phyloP scores from a whole-genome alignment of 2,113 vertebrate genomes.

The Casuarius casuarius region DNA sequence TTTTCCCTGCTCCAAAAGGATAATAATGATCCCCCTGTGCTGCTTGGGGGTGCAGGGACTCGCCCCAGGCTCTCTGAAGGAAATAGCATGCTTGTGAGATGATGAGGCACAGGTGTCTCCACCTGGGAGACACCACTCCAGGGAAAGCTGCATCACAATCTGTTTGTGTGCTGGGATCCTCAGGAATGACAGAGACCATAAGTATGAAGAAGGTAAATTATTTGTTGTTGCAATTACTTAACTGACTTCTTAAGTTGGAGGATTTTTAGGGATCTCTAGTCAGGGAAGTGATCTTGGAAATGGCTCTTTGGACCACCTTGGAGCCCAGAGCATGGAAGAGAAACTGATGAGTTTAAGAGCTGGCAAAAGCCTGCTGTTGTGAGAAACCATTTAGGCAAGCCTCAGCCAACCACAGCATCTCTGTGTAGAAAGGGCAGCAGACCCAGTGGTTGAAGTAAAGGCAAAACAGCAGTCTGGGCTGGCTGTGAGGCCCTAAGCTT shows the following conservation, averaged over 20 bases:
- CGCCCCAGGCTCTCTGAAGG: not conserved
- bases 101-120: no score
- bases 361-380: not conserved
- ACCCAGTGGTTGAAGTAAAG: not conserved
- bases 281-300: not conserved
- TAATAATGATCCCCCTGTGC: not conserved
- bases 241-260: not conserved
- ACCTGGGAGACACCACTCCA: not conserved
- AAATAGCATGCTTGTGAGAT: not conserved
- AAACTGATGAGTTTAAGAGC: not conserved
- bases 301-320: not conserved
- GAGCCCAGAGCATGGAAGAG: not conserved
- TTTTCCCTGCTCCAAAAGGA: not conserved
- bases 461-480: not conserved
- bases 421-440: not conserved
- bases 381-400: not conserved
- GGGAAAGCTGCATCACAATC: not conserved
- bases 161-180: not conserved
- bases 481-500: not conserved
- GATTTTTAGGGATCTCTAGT: not conserved
- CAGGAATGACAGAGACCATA: not conserved
- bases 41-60: not conserved
- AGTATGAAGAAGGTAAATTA: not conserved
- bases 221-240: not conserved
- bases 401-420: not conserved